A percentile compares a stretch with the other conserved stretches of the same genome.
Evolutionary conservation across 2,113 vertebrate species (phyloP).

Genomic region (Siphamia tubifer): DNA sequence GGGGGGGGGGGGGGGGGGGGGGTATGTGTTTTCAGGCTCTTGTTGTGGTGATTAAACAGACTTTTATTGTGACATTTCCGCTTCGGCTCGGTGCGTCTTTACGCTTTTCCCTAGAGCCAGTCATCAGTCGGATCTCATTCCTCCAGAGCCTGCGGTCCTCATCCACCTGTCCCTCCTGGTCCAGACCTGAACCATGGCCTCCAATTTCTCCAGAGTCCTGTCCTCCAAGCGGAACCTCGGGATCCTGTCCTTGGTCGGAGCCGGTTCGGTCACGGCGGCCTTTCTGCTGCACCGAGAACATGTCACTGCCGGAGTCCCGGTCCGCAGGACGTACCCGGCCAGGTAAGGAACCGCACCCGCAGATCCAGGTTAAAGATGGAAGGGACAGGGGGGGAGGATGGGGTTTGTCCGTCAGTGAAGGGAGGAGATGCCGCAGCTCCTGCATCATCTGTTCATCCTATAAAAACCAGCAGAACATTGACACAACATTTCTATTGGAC

Average conservation of each 20-base stretch:
- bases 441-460: too few relatives aligned
- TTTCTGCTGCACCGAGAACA: constrained; percentile 85
- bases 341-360: constrained; percentile 81
- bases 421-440: too few relatives aligned
- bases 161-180: too few relatives aligned
- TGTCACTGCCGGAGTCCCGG: constrained; percentile 76
- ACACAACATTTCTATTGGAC: too few relatives aligned
- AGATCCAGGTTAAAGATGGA: too few relatives aligned
- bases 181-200: constrained; percentile 79
- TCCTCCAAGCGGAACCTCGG: constrained; percentile 80
- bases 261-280: constrained; percentile 86
- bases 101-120: neutral
- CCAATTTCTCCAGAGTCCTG: constrained; percentile 86
- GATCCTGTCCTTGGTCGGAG: constrained; percentile 87
- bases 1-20: too few relatives aligned
- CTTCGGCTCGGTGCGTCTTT: neutral
- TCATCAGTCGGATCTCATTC: neutral
- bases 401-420: too few relatives aligned
- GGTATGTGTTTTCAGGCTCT: too few relatives aligned
- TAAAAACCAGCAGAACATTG: too few relatives aligned
- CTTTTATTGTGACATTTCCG: neutral
- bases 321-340: constrained; percentile 88
- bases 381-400: too few relatives aligned
- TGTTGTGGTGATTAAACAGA: too few relatives aligned
- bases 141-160: neutral